Evolutionary conservation across 2,888 invertebrate genomes (phyloP).

Genomic region (Brachyopa scutellaris): DNA sequence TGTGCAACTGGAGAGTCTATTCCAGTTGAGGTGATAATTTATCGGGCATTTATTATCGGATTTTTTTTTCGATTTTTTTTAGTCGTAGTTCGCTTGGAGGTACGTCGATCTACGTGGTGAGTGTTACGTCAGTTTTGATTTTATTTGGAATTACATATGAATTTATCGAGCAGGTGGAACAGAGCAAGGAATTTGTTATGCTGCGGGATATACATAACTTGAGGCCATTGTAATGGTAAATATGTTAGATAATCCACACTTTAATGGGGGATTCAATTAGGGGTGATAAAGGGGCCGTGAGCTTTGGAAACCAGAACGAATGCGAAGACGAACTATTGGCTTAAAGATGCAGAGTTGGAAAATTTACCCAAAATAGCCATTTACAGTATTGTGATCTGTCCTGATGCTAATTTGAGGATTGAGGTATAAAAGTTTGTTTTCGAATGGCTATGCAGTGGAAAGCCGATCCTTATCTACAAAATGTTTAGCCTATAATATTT

Average conservation of each 20-base stretch:
- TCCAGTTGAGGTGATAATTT: constrained; percentile 71
- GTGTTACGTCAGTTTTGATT: constrained; percentile 24
- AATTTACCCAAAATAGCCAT: not conserved
- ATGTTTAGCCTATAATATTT: too few relatives aligned
- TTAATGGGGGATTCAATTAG: constrained; percentile 21
- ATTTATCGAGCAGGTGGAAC: constrained; percentile 55
- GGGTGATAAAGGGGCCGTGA: not conserved
- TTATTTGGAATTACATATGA: constrained; percentile 35
- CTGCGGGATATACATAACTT: not conserved
- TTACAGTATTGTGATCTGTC: not conserved
- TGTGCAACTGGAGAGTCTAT: constrained; percentile 29
- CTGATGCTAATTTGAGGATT: too few relatives aligned
- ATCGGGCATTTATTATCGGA: constrained; percentile 54
- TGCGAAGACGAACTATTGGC: not conserved
- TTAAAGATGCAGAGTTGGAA: not conserved
- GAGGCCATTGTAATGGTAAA: constrained; percentile 5
- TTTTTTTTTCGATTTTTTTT: constrained; percentile 32
- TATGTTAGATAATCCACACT: not conserved
- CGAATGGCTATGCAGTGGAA: too few relatives aligned
- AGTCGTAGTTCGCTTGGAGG: not conserved
- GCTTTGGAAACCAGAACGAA: not conserved
- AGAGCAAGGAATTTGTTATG: constrained; percentile 10
- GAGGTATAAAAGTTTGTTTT: too few relatives aligned
- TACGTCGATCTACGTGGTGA: constrained; percentile 7
- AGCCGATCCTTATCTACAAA: too few relatives aligned